Base-by-base conservation (phyloP, 2,797 vertebrate species). In the Sibirionetta formosa region DNA sequence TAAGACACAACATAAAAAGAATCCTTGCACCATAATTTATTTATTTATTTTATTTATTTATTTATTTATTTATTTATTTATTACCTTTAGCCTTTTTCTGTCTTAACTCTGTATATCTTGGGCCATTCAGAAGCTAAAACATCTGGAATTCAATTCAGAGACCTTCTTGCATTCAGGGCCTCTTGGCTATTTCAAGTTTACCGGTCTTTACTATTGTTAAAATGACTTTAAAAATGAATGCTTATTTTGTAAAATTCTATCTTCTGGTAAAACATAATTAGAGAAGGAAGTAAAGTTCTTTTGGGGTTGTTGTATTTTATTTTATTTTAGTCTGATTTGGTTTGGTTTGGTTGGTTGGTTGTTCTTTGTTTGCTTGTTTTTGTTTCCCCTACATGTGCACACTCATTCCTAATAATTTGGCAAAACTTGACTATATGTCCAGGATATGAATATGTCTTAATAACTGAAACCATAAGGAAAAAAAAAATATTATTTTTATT, bases 401-500 rank as follows among this genome's bases (percentile, higher is more conserved):
- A 81, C 38, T 23, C 1, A 29, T 6, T 57, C 4, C 16, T 77
- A 50, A 44, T 31, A 57, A 29, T 82, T 44, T 80, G 38, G 6
- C 15, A 71, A 70, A 53, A 0, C 12, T 68, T 71, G 42, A 48
- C 27, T 94, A 1, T 60, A 10, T 53, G 38, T 66, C 56, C 19
- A 61, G 12, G 22, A 60, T 84, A 24, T 27, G 44, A 81, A 22
- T 56, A 58, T n/a, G 58, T 51, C 13, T 35, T 76, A 66, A 70
- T 11, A 57, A 70, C 27, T 71, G 5, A 89, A 93, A 82, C 36
- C 8, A 29, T 64, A 82, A 82, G n/a, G 44, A 44, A 91, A 92
- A 90, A 14, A 73, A 82, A 86, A 11, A 46, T 80, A 24, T 88
- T 82, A 16, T 82, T 93, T 84, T 94, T 77, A 73, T 85, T 75